phyloP scores from a whole-genome alignment of 2,113 vertebrate species.

The Eudorcas thomsonii region DNA sequence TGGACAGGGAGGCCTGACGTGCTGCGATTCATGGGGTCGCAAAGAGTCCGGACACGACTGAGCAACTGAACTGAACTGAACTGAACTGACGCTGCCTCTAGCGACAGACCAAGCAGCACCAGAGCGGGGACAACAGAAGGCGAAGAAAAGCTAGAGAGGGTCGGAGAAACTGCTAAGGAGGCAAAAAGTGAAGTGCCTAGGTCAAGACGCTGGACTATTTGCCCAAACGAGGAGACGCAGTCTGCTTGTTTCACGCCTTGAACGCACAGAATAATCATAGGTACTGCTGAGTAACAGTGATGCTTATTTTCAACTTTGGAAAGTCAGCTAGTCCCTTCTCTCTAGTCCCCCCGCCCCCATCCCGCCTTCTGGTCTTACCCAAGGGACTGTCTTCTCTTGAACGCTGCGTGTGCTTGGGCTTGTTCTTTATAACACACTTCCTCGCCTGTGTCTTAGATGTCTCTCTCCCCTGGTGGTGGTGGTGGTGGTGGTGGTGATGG shows the following conservation, averaged over 20 bases:
- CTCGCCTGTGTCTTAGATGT: not conserved
- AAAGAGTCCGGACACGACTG: too few relatives aligned
- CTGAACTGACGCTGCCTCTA: conserved; percentile 42
- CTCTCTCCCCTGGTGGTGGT: not conserved
- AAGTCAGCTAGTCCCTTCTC: not conserved
- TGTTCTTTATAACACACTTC: not conserved
- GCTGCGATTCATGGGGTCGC: too few relatives aligned
- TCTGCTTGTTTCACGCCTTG: not conserved
- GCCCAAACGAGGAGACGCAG: not conserved
- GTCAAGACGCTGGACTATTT: not conserved
- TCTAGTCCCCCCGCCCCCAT: not conserved
- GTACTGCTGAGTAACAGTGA: not conserved
- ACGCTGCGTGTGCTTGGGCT: not conserved
- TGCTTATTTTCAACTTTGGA: not conserved
- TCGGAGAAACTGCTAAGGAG: not conserved
- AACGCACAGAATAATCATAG: not conserved
- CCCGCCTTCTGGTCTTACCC: not conserved
- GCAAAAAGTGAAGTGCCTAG: not conserved
- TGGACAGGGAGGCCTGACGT: too few relatives aligned
- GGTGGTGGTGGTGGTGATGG: too few relatives aligned
- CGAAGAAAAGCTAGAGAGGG: not conserved
- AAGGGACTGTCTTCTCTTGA: not conserved
- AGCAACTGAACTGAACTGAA: too few relatives aligned
- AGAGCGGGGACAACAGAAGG: not conserved
- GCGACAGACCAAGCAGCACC: not conserved